These are phyloP conservation scores for Crotalus helleri DNA, from an alignment of 2,113 vertebrate species.

Conservation along the genomic window DNA sequence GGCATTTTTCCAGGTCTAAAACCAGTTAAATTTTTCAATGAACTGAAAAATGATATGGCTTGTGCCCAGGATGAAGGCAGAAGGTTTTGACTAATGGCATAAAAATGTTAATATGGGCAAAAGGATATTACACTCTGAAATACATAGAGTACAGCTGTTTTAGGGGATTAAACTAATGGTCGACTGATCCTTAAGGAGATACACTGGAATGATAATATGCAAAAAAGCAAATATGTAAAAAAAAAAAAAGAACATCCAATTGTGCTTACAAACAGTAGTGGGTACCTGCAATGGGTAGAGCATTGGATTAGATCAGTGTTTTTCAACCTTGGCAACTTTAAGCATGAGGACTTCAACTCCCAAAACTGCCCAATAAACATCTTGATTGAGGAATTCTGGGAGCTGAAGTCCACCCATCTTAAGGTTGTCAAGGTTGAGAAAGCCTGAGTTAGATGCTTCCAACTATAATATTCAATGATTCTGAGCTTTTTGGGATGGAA, in stretches of 20 bases:
- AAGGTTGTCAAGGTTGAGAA: background rate
- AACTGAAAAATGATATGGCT: conserved; percentile 16
- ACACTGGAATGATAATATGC: background rate
- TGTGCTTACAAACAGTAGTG: background rate
- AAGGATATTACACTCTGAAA: conserved; percentile 24
- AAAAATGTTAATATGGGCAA: conserved; percentile 28
- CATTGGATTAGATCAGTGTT: background rate
- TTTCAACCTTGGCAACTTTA: background rate
- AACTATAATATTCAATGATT: background rate
- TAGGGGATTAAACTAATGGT: conserved; percentile 25
- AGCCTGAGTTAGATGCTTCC: background rate
- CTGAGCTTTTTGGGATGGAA: background rate
- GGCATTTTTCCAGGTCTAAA: conserved; percentile 35
- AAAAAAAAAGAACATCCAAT: background rate
- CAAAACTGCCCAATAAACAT: background rate
- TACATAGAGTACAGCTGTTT: conserved; percentile 19
- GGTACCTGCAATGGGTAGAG: background rate
- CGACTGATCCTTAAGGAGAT: background rate
- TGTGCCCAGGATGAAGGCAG: conserved; percentile 27
- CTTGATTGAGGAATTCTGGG: background rate
- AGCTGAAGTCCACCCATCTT: background rate
- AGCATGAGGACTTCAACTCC: background rate
- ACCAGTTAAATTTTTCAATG: conserved; percentile 23
- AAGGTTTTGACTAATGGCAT: background rate
- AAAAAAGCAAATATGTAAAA: background rate